phyloP scores from a whole-genome alignment of 2,113 vertebrate genomes.

The Siphamia tubifer region DNA sequence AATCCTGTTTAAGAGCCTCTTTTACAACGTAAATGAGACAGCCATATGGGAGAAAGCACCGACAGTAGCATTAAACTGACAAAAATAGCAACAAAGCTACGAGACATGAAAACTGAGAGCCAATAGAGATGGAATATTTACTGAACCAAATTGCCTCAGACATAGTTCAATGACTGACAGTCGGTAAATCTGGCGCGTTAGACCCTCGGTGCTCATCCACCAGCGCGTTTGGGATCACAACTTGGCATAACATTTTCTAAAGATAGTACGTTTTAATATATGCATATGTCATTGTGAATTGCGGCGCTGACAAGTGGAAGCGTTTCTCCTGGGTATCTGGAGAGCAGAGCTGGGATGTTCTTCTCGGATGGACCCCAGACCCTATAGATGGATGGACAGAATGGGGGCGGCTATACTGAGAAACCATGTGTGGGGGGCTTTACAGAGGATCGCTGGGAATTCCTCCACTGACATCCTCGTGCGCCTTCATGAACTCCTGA shows the following conservation, averaged over 20 bases:
- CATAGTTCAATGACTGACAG: conserved; percentile 25
- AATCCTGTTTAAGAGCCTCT: not conserved
- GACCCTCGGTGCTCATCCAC: conserved; percentile 16
- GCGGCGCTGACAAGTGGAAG: conserved; percentile 58
- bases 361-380: not conserved
- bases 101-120: conserved; percentile 1
- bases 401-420: conserved; percentile 9
- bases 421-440: conserved; percentile 22
- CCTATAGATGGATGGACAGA: conserved; percentile 21
- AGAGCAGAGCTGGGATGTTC: conserved; percentile 18
- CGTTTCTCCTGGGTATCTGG: conserved; percentile 11
- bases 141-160: not conserved
- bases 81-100: conserved; percentile 6
- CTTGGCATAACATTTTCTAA: conserved; percentile 62
- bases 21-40: not conserved
- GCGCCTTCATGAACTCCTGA: conserved; percentile 18
- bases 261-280: conserved; percentile 65
- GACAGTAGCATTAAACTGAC: not conserved
- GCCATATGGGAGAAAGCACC: not conserved
- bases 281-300: conserved; percentile 49
- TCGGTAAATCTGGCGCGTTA: conserved; percentile 1
- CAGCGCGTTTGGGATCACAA: conserved; percentile 48
- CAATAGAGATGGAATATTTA: not conserved
- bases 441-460: conserved; percentile 5
- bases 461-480: conserved; percentile 13